Conservation (phyloP, 64 coral and sea anemone genomes). For the Pocillopora verrucosa region DNA sequence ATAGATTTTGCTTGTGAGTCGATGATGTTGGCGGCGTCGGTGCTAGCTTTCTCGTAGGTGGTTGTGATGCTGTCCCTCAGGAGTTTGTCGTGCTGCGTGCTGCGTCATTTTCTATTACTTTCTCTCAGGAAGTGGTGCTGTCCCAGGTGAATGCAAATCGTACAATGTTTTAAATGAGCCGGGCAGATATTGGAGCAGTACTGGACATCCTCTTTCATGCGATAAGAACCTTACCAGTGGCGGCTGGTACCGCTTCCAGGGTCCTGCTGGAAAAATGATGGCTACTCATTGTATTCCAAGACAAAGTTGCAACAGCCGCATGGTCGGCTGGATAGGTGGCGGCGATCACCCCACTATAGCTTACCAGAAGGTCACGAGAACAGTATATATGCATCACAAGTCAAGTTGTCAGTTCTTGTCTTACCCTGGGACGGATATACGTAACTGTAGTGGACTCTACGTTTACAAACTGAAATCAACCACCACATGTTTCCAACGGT, state of each 20-base stretch:
- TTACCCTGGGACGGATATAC: neutral
- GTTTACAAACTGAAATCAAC: slow-evolving; percentile 34
- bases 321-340: slow-evolving; percentile 43
- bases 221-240: neutral
- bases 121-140: too few relatives aligned
- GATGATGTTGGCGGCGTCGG: too few relatives aligned
- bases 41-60: too few relatives aligned
- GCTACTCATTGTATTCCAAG: neutral
- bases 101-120: too few relatives aligned
- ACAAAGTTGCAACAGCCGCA: slow-evolving; percentile 12
- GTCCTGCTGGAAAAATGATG: slow-evolving; percentile 13
- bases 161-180: neutral
- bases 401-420: slow-evolving; percentile 5
- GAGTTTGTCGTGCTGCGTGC: too few relatives aligned
- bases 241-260: slow-evolving; percentile 43
- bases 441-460: slow-evolving; percentile 49
- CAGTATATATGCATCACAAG: slow-evolving; percentile 5
- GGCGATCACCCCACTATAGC: slow-evolving; percentile 12
- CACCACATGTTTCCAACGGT: neutral
- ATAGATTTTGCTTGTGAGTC: too few relatives aligned
- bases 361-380: slow-evolving; percentile 8
- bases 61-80: too few relatives aligned
- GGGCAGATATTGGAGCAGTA: neutral
- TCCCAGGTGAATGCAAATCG: neutral
- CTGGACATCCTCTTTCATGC: neutral